Evolutionary conservation across 2,888 invertebrate species (phyloP), one percentile per base, ranked within the genome.

Genomic region (Latrodectus elegans): DNA sequence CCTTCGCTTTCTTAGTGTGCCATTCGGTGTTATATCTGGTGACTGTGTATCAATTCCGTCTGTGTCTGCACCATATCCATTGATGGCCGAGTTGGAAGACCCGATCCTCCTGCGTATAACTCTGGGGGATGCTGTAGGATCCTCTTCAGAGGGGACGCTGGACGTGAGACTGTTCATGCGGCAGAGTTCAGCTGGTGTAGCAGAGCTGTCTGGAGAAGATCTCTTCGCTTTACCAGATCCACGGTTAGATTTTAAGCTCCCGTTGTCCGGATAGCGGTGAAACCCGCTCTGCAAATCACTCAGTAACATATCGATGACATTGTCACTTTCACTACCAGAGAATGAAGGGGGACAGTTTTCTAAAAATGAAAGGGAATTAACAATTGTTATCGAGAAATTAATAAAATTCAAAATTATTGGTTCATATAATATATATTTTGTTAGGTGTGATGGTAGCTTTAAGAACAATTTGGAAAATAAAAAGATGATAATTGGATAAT

Each of bases 21-120:
- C 97, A 90, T 96, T 97, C 15, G 97, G 97, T 8, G 97, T 97
- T 67, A 97, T 95, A 91, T 97, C 97, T 94, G 92, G 90, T 9
- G 91, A 91, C 52, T 85, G 79, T 51, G 85, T 85, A 26, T 87
- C 86, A 12, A 81, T 77, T 15, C 73, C 68, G 53, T 89, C 89
- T n/a, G 82, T 67, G n/a, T 88, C 89, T 10, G 68, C 85, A 11
- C 77, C 78, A 15, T 76, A 83, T 8, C 88, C 88, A 71, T 88
- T 88, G 26, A 81, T 80, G 3, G 85, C 65, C 8, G 87, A 85
- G 64, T 86, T 84, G 0, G 81, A 53, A 0, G 95, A 95, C 49
- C 95, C 95, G 89, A 95, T 92, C 84, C 95, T 93, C 86, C 95
- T 93, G 89, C 95, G 93, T 8, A 94, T 93, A 55, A 95, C 93